Base-by-base conservation (phyloP, 2,797 vertebrate species). In the Phalloptychus januarius region DNA sequence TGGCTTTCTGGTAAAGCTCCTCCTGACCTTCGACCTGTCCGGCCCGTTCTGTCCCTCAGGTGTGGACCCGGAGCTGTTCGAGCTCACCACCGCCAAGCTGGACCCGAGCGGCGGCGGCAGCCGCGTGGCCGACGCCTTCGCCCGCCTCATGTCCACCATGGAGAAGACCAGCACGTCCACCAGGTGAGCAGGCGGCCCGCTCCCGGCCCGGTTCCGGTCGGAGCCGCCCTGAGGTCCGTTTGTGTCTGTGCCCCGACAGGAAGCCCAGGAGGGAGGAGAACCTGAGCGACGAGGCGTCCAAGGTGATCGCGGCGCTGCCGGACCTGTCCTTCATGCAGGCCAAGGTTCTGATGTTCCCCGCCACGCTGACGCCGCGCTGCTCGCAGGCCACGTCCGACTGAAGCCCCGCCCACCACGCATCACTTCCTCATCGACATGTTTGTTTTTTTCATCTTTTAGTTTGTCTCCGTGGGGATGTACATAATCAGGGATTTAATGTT, bases 271-370 rank as follows among this genome's bases (percentile, higher is more conserved):
- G 96, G 88, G 97, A 99, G 76, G 98, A 99, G 92, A 96, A 98
- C 73, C 95, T 99, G 82, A 99, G 97, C 75, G 95, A 96, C 81
- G 98, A 99, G 95, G 97, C 98, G 40, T 84, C 92, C 79, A 96
- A 97, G 83, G 97, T 99, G 88, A 99, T 99, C 56, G 86, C 95
- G 10, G 91, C 90, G 81, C 97, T 99, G 89, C 98, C 98, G 0
- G 98, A 99, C 85, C 93, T 99, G 28, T 97, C 97, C 79, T 99
- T 99, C 96, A 99, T 99, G 98, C 96, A 97, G 93, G 98, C 98
- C 91, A 99, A 99, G 95, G 98, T 99, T 90, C 95, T 99, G 93
- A 99, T 99, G 98, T 99, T 99, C 86, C 98, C 98, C 70, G 86
- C 97, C 93, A 98, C 96, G 4, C 94, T 99, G 90, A 98, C 95